phyloP scores from a whole-genome alignment of 2,888 invertebrate genomes.

The Hermodice carunculata region DNA sequence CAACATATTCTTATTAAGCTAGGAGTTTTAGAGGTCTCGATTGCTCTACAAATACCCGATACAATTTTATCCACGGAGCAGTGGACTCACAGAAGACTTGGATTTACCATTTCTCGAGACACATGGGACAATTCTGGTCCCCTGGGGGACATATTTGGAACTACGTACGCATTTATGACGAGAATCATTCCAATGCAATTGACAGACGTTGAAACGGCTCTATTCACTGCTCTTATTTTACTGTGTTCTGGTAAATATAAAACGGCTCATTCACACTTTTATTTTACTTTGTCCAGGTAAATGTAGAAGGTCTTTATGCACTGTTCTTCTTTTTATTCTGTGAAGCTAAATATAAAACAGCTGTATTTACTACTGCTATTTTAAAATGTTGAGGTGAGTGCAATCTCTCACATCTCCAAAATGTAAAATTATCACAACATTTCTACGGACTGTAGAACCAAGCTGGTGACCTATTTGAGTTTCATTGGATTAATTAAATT shows the following conservation, averaged over 20 bases:
- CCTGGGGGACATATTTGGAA: slow-evolving; percentile 45
- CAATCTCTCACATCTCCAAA: too few relatives aligned
- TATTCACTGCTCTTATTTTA: slow-evolving; percentile 47
- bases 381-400: too few relatives aligned
- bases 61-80: background rate
- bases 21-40: slow-evolving; percentile 53
- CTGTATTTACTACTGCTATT: too few relatives aligned
- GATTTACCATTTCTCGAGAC: background rate
- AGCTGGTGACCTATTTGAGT: too few relatives aligned
- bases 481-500: too few relatives aligned
- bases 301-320: too few relatives aligned
- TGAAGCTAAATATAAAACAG: too few relatives aligned
- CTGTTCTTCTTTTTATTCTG: too few relatives aligned
- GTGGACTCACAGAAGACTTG: slow-evolving; percentile 8
- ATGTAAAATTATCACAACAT: too few relatives aligned
- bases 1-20: slow-evolving; percentile 56
- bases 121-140: slow-evolving; percentile 39
- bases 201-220: slow-evolving; percentile 49
- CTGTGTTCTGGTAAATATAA: slow-evolving; percentile 55
- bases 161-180: slow-evolving; percentile 37
- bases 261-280: too few relatives aligned
- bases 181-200: slow-evolving; percentile 44
- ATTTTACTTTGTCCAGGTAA: too few relatives aligned
- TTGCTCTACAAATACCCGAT: slow-evolving; percentile 43
- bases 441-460: too few relatives aligned